A percentile compares a stretch with the other conserved stretches of the same genome.
phyloP scores from a whole-genome alignment of 2,113 vertebrate genomes.

The Urocynchramus pylzowi region DNA sequence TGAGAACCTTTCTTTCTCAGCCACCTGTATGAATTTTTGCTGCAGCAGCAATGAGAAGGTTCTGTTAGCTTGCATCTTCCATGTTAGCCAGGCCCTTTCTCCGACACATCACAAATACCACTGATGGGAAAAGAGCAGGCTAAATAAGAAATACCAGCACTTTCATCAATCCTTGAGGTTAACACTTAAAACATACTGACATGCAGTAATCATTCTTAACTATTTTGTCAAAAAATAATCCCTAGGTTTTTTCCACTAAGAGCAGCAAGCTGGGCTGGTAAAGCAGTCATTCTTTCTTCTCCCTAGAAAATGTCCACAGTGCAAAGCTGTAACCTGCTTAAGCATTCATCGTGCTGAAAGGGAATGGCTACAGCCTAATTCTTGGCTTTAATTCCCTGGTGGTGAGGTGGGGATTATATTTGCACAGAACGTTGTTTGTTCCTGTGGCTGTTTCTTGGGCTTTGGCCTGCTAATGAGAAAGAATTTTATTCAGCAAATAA shows the following conservation, averaged over 20 bases:
- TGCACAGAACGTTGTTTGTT: slow-evolving; percentile 45
- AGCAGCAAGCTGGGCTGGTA: neutral
- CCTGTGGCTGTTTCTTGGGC: neutral
- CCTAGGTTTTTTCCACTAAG: neutral
- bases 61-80: neutral
- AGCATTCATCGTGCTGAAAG: neutral
- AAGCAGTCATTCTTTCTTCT: neutral
- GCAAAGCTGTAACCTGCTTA: slow-evolving; percentile 35
- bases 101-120: neutral
- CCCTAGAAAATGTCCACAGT: neutral
- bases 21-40: neutral
- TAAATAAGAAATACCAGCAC: neutral
- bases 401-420: slow-evolving; percentile 26
- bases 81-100: neutral
- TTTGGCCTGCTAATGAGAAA: neutral
- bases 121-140: neutral
- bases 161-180: neutral
- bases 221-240: neutral
- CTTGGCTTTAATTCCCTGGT: slow-evolving; percentile 36
- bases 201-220: neutral
- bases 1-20: neutral
- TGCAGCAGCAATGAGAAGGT: neutral
- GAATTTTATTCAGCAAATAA: slow-evolving; percentile 14
- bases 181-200: neutral
- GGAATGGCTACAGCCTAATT: neutral